Percentiles rank a stretch among this genome's conserved stretches.
phyloP scores from a whole-genome alignment of 2,888 invertebrate genomes.

The Nezara viridula region DNA sequence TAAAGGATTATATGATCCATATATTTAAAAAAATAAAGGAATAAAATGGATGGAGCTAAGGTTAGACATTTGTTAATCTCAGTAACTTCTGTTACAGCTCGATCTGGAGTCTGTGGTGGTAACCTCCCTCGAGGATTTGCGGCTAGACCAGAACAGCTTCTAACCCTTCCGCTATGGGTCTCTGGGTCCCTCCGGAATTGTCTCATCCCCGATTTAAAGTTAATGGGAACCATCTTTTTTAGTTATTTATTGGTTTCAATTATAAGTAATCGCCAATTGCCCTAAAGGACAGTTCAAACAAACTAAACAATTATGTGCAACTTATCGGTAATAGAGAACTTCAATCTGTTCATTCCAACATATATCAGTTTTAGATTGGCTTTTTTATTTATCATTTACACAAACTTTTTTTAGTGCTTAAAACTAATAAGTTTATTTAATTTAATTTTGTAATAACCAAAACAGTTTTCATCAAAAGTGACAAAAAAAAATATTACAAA shows the following conservation, averaged over 20 bases:
- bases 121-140: neutral
- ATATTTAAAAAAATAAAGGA: neutral
- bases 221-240: neutral
- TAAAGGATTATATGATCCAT: too few relatives aligned
- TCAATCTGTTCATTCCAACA: neutral
- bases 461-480: too few relatives aligned
- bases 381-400: too few relatives aligned
- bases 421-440: too few relatives aligned
- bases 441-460: too few relatives aligned
- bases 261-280: neutral
- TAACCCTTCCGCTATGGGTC: neutral
- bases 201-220: slow-evolving; percentile 2
- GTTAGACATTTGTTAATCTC: neutral
- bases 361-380: too few relatives aligned
- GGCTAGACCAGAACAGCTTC: neutral
- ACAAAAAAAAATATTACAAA: too few relatives aligned
- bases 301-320: neutral
- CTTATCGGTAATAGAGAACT: neutral
- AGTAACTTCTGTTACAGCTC: neutral
- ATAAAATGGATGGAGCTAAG: neutral
- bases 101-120: neutral
- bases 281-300: neutral
- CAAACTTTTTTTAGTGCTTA: too few relatives aligned
- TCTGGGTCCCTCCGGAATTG: neutral
- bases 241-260: slow-evolving; percentile 4